Evolutionary conservation across 2,888 invertebrate genomes (phyloP).

Genomic region (Zygogramma bicolorata): DNA sequence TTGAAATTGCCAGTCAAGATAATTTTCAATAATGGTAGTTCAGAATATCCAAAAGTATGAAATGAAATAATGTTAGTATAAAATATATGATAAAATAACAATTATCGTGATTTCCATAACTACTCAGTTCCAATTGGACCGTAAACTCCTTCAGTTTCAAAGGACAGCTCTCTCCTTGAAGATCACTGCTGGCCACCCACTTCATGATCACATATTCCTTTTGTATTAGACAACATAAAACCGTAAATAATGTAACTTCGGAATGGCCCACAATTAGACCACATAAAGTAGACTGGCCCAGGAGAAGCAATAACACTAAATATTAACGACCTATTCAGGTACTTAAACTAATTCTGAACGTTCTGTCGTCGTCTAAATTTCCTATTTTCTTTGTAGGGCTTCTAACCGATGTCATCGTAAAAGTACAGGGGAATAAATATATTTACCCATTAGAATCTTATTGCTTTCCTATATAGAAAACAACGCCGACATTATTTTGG

Average conservation of each 20-base stretch:
- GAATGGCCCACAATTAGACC: conserved; percentile 23
- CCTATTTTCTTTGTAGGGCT: conserved; percentile 33
- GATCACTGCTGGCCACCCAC: conserved; percentile 8
- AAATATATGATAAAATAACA: no score
- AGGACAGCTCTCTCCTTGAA: background rate
- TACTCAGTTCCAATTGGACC: no score
- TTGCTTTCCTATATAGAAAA: conserved; percentile 21
- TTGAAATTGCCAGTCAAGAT: no score
- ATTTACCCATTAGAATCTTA: conserved; percentile 24
- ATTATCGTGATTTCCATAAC: no score
- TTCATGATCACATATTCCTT: background rate
- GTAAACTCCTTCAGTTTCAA: no score
- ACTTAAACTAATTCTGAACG: conserved; percentile 47
- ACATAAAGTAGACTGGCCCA: conserved; percentile 33
- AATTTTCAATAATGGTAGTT: no score
- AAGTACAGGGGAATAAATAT: conserved; percentile 34
- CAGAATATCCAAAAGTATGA: no score
- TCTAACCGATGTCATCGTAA: conserved; percentile 45
- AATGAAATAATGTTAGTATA: no score
- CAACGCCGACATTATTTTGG: conserved; percentile 37
- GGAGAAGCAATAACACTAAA: conserved; percentile 48
- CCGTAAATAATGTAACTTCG: conserved; percentile 7
- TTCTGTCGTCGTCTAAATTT: conserved; percentile 28
- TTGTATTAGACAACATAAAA: background rate
- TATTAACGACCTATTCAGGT: conserved; percentile 49